Evolutionary conservation across 2,888 invertebrate genomes (phyloP).

Genomic region (Lasioglossum villosulum): DNA sequence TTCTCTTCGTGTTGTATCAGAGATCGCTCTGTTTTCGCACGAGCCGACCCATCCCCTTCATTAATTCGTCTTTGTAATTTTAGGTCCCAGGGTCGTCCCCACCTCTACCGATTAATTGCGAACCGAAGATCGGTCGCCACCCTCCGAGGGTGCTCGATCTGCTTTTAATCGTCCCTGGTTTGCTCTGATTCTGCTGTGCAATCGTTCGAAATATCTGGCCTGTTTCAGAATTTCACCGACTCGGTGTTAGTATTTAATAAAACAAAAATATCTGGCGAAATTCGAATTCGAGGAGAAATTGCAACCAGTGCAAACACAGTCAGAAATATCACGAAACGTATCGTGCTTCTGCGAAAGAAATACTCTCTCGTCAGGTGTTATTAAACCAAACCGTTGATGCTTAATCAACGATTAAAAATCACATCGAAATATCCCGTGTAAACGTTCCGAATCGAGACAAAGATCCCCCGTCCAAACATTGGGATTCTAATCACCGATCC

Average conservation of each 20-base stretch:
- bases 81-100: background rate
- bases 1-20: constrained; percentile 36
- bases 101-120: constrained; percentile 31
- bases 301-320: background rate
- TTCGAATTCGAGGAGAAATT: background rate
- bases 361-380: background rate
- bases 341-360: background rate
- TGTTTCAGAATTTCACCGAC: background rate
- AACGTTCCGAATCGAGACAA: constrained; percentile 25
- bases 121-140: constrained; percentile 15
- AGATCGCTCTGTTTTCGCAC: constrained; percentile 29
- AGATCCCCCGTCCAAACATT: constrained; percentile 43
- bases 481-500: constrained; percentile 58
- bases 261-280: background rate
- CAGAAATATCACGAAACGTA: background rate
- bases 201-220: background rate
- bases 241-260: background rate
- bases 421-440: background rate
- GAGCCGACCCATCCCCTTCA: background rate
- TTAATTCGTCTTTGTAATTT: constrained; percentile 33
- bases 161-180: background rate
- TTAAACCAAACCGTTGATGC: background rate
- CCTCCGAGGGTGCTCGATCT: background rate
- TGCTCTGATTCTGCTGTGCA: background rate
- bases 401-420: constrained; percentile 5